Evolutionary conservation across 2,797 vertebrate species (phyloP).

Genomic region (Ambastaia sidthimunki): DNA sequence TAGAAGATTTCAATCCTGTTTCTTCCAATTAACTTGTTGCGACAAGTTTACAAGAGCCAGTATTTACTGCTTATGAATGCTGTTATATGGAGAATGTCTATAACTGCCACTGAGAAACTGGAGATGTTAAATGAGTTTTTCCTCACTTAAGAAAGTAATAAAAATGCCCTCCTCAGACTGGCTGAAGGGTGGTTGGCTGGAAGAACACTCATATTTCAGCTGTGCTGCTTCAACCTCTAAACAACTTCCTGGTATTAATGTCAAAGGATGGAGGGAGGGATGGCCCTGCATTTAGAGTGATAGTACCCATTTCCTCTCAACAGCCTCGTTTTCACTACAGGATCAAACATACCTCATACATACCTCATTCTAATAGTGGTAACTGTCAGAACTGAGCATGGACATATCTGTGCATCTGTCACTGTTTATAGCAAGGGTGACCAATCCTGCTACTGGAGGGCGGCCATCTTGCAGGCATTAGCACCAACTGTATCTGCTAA

Average conservation of each 20-base stretch:
- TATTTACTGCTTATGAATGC: constrained; percentile 8
- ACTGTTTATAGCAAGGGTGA: background rate
- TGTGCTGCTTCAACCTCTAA: constrained; percentile 37
- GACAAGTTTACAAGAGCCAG: constrained; percentile 27
- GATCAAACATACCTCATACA: constrained; percentile 16
- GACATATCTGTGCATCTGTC: background rate
- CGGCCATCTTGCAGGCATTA: no score
- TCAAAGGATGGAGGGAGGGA: constrained; percentile 40
- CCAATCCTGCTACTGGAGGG: no score
- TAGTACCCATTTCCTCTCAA: background rate
- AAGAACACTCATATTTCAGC: constrained; percentile 23
- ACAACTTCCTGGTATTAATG: constrained; percentile 15
- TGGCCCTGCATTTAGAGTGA: constrained; percentile 45
- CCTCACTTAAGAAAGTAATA: background rate
- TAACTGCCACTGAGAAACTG: background rate
- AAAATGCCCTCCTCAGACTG: constrained; percentile 29
- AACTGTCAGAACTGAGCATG: background rate
- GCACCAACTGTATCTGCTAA: no score
- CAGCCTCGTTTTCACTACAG: background rate
- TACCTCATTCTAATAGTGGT: background rate
- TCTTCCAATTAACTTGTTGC: background rate
- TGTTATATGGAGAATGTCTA: background rate
- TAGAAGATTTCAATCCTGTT: constrained; percentile 1
- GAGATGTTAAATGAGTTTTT: constrained; percentile 14
- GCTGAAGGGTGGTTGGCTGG: constrained; percentile 16